Conservation (phyloP, 2,888 invertebrate species). For the Hirtodrosophila alboralis region DNA sequence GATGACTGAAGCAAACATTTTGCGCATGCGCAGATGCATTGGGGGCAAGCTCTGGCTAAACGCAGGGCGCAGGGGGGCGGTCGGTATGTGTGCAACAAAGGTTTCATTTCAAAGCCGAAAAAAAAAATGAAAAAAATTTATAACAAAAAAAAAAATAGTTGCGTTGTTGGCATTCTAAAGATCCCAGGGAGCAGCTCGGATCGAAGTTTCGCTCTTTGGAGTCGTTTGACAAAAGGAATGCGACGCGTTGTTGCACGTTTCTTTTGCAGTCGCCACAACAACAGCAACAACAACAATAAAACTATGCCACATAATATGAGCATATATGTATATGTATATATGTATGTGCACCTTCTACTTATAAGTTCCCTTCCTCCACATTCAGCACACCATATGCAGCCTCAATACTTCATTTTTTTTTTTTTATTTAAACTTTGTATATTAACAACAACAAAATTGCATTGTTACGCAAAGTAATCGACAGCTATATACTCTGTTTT, state of each 20-base stretch:
- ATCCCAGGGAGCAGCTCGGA: slow-evolving; percentile 42
- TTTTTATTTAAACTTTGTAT: slow-evolving; percentile 12
- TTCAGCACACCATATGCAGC: slow-evolving; percentile 6
- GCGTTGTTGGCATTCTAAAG: slow-evolving; percentile 53
- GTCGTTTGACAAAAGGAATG: slow-evolving; percentile 62
- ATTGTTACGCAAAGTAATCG: background rate
- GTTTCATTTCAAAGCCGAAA: too few relatives aligned
- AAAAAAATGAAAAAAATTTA: too few relatives aligned
- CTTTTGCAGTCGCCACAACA: slow-evolving; percentile 28
- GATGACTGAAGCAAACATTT: slow-evolving; percentile 27
- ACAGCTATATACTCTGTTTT: slow-evolving; percentile 1
- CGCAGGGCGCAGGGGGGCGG: background rate
- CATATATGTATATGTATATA: slow-evolving; percentile 9
- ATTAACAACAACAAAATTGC: slow-evolving; percentile 1
- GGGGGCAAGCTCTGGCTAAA: background rate
- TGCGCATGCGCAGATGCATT: slow-evolving; percentile 40
- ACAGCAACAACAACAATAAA: slow-evolving; percentile 5
- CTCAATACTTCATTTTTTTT: slow-evolving; percentile 38
- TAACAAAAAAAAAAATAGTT: slow-evolving; percentile 13
- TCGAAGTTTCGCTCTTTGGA: slow-evolving; percentile 23
- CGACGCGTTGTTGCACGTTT: slow-evolving; percentile 53
- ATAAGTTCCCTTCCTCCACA: background rate
- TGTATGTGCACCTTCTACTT: slow-evolving; percentile 25
- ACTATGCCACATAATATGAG: slow-evolving; percentile 28
- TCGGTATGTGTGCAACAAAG: too few relatives aligned